Base-by-base conservation (phyloP, 2,797 vertebrate species). In the Nannoperca obscura region DNA sequence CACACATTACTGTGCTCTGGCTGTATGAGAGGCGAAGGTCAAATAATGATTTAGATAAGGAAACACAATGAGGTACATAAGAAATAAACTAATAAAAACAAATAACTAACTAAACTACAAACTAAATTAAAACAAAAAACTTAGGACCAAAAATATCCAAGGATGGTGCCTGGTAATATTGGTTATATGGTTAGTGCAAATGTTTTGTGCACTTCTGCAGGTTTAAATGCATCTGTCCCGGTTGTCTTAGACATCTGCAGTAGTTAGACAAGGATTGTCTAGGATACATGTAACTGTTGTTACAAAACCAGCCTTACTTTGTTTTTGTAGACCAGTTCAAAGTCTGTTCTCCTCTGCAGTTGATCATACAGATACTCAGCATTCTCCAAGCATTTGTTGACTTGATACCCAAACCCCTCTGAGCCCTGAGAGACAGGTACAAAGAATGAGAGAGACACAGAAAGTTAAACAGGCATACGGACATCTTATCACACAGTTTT, bases 341-440 rank as follows among this genome's bases (percentile, higher is more conserved):
- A 96, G 71, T 94, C 91, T 12, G 84, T 68, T 83, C 92, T 95
- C 85, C 60, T 89, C 77, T 94, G 94, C 54, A 96, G 85, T 55
- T 91, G 82, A 60, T 93, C 90, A 57, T 93, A 93, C 75, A 96
- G 91, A 58, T 95, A 95, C 71, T 95, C 93, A 0, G 94, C 84
- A 22, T 96, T 94, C 84, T 96, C 95, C 64, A 96, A 81, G 58
- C 94, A 94, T 85, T 82, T 94, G 82, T 95, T 93, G 68, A 95
- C 87, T 84, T 95, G 94, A 62, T 79, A 84, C 68, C 95, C 93
- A 82, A 96, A 96, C 5, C 93, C 94, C 66, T 75, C 85, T 0
- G 86, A 93, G 49, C 94, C 94, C 94, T 96, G 79, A 76, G 27
- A 47, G 24, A 64, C 15, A 67, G 11, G 72, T 7, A 49, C 13